phyloP scores from a whole-genome alignment of 2,113 vertebrate genomes.

The Cyanoramphus novaezelandiae region DNA sequence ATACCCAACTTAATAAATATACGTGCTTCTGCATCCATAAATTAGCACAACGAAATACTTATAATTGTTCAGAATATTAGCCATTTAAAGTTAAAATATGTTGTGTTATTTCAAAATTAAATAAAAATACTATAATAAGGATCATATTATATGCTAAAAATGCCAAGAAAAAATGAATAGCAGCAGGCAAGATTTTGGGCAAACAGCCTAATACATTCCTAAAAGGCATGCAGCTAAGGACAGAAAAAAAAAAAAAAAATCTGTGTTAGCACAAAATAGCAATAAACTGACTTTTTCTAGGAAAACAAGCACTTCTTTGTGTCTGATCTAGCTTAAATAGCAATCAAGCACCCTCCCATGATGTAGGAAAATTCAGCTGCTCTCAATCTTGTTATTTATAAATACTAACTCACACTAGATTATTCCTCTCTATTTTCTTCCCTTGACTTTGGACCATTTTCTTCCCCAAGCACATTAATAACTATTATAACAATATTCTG shows the following conservation, averaged over 20 bases:
- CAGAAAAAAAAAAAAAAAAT: background rate
- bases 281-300: background rate
- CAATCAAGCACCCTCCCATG: background rate
- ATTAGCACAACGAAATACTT: background rate
- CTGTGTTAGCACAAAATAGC: background rate
- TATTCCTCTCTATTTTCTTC: background rate
- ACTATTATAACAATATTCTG: background rate
- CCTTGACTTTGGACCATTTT: background rate
- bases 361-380: background rate
- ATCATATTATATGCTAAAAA: background rate
- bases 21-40: background rate
- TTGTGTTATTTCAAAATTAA: background rate
- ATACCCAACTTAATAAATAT: background rate
- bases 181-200: background rate
- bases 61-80: background rate
- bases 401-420: background rate
- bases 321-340: background rate
- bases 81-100: background rate
- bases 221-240: background rate
- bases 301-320: background rate
- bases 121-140: background rate
- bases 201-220: background rate
- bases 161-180: background rate
- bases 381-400: background rate
- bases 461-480: background rate